Evolutionary conservation across 2,113 vertebrate species (phyloP).

Genomic region (Phrynosoma blainvillii): DNA sequence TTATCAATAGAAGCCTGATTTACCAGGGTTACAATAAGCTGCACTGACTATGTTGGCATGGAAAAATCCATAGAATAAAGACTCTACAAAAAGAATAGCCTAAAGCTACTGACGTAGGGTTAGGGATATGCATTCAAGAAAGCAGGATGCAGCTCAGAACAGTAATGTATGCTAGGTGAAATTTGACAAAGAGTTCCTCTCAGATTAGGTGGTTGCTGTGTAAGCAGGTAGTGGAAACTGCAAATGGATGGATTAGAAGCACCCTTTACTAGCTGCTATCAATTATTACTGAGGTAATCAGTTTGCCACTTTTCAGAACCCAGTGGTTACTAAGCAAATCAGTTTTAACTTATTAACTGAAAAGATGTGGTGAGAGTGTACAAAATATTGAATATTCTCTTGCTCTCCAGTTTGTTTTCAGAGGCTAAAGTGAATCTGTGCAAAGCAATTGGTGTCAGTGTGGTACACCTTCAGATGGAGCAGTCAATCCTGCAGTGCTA

Average conservation of each 20-base stretch:
- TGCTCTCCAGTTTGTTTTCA: neutral
- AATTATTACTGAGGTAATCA: neutral
- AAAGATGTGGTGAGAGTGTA: neutral
- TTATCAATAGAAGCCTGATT: neutral
- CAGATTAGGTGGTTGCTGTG: neutral
- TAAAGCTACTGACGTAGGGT: neutral
- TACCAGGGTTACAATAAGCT: neutral
- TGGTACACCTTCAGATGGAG: neutral
- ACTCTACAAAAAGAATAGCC: neutral
- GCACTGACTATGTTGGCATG: neutral
- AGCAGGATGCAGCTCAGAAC: neutral
- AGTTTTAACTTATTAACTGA: neutral
- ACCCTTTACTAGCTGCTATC: constrained; percentile 4
- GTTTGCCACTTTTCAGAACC: constrained; percentile 8
- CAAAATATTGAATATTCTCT: neutral
- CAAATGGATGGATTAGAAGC: neutral
- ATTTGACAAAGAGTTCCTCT: neutral
- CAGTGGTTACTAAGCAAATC: neutral
- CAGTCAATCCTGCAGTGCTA: neutral
- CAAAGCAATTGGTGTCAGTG: neutral
- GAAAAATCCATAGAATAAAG: constrained; percentile 9
- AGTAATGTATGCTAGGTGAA: neutral
- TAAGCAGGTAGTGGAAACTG: neutral
- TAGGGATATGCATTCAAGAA: neutral
- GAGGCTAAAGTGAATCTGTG: neutral